Evolutionary conservation across 2,888 invertebrate species (phyloP).

Genomic region (Phortica magna): DNA sequence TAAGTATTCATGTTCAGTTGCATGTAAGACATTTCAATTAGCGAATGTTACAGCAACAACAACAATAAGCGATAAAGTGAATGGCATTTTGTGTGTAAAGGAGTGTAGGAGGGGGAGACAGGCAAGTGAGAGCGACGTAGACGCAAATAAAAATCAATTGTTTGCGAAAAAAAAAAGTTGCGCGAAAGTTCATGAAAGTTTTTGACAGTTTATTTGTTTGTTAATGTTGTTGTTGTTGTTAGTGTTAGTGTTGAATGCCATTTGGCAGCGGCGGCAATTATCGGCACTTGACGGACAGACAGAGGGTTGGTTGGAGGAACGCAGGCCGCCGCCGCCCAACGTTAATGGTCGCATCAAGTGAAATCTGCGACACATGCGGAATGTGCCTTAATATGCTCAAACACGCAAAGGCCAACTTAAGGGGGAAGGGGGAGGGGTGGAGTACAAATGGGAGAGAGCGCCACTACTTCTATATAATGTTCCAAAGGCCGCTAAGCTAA

Average conservation of each 20-base stretch:
- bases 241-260: constrained; percentile 12
- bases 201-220: not conserved
- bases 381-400: constrained; percentile 38
- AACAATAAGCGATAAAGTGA: not conserved
- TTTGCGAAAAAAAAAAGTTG: constrained; percentile 41
- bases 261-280: constrained; percentile 56
- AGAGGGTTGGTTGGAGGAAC: too few relatives aligned
- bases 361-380: constrained; percentile 4
- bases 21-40: constrained; percentile 24
- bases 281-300: constrained; percentile 54
- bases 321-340: not conserved
- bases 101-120: not conserved
- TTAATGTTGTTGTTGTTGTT: too few relatives aligned
- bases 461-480: not conserved
- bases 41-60: not conserved
- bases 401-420: constrained; percentile 49
- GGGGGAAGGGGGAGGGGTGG: not conserved
- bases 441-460: not conserved
- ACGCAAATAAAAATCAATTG: constrained; percentile 22
- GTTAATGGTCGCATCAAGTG: constrained; percentile 20
- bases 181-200: constrained; percentile 30
- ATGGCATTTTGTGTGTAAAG: too few relatives aligned
- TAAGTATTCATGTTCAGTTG: not conserved
- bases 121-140: not conserved
- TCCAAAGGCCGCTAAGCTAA: not conserved